Base-by-base conservation (phyloP, 2,797 vertebrate genomes). In the Sarcophilus harrisii region DNA sequence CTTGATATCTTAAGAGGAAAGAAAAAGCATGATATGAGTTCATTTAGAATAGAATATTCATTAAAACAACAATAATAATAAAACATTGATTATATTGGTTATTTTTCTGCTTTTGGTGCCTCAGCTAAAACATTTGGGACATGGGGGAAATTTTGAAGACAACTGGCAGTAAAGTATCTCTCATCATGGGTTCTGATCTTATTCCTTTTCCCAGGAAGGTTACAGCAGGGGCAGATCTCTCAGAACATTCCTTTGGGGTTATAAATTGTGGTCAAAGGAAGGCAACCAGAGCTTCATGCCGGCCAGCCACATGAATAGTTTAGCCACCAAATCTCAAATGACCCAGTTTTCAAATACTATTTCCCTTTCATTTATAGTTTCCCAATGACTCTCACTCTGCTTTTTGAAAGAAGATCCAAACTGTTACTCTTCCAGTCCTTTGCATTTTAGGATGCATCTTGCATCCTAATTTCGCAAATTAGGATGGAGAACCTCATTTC, bases 271-370 rank as follows among this genome's bases (percentile, higher is more conserved):
- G 11, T 66, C 55, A 30, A 91, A 57, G 90, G 92, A 30, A 96
- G 90, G 38, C 29, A 95, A 91, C 8, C 91, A 93, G 90, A 94
- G 93, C 92, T 93, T 93, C 13, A 92, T 94, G 13, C n/a, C 16
- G 57, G 81, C 9, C 54, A 92, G 57, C 57, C 24, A 32, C 32
- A 94, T 93, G 90, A 90, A 0, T 13, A 95, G 24, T 89, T 96
- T 24, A 58, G n/a, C 81, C 87, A 62, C 81, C 28, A 58, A 93
- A 73, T n/a, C 81, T 95, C 90, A 55, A 52, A 91, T 55, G 58
- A 59, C 5, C 4, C 0, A 21, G 0, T 90, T 62, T 94, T 90
- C n/a, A 38, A 57, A 62, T 13, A n/a, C 52, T 57, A 27, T 59
- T 52, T 90, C 4, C 11, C 89, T 93, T 92, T 93, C 52, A 58